These are phyloP conservation scores for Cantharis rufa DNA, from an alignment of 2,888 invertebrate genomes.

Conservation along the genomic window DNA sequence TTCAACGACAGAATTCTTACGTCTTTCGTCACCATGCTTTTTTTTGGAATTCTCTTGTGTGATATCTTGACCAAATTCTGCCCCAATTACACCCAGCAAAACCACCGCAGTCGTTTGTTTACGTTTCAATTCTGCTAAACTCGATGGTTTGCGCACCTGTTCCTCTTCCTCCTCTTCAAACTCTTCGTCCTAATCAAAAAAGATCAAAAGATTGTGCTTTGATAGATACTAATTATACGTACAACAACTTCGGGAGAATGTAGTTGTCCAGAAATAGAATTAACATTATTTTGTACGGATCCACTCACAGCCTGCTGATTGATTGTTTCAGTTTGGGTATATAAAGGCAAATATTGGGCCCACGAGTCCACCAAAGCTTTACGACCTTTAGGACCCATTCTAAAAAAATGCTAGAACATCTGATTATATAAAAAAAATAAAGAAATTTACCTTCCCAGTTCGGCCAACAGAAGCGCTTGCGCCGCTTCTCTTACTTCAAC, in stretches of 20 bases:
- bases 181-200: constrained; percentile 65
- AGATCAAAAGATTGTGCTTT: neutral
- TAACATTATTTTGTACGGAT: constrained; percentile 56
- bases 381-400: constrained; percentile 87
- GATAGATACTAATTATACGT: constrained; percentile 36
- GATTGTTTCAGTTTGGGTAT: constrained; percentile 79
- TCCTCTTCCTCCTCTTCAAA: constrained; percentile 86
- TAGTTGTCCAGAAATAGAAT: constrained; percentile 38
- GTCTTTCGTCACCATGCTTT: constrained; percentile 62
- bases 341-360: constrained; percentile 92
- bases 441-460: constrained; percentile 70
- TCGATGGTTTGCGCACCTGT: constrained; percentile 84
- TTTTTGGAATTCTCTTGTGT: constrained; percentile 65
- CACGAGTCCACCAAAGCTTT: constrained; percentile 92
- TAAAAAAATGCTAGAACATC: constrained; percentile 38
- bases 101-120: constrained; percentile 98
- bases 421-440: neutral
- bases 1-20: constrained; percentile 86
- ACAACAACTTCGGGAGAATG: constrained; percentile 40
- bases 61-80: constrained; percentile 97
- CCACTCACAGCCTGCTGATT: constrained; percentile 66
- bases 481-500: constrained; percentile 96
- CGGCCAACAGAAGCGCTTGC: constrained; percentile 92
- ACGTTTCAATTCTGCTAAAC: constrained; percentile 82
- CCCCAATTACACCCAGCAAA: constrained; percentile 93